phyloP scores from a whole-genome alignment of 2,113 vertebrate genomes.

The Erythrolamprus reginae region DNA sequence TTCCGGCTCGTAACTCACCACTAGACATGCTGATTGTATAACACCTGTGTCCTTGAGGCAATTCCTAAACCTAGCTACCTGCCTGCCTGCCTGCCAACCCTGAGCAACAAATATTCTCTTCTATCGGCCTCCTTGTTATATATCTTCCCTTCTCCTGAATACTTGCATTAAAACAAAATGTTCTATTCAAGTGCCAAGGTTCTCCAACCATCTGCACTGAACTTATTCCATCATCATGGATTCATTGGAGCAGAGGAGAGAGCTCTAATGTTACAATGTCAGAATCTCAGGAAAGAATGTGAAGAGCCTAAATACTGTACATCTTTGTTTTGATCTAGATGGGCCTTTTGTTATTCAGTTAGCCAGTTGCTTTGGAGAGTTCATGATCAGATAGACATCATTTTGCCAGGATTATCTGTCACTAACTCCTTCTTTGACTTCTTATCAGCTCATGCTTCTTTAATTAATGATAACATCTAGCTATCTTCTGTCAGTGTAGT shows the following conservation, averaged over 20 bases:
- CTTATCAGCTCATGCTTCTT: neutral
- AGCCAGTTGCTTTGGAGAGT: neutral
- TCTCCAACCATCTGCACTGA: neutral
- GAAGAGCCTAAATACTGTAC: neutral
- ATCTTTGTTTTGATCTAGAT: neutral
- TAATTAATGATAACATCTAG: neutral
- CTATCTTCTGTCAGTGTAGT: neutral
- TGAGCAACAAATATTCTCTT: neutral
- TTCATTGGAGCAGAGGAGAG: neutral
- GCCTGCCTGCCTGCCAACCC: neutral
- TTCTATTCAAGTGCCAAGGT: neutral
- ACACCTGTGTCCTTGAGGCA: neutral
- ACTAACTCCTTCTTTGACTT: neutral
- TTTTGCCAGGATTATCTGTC: neutral
- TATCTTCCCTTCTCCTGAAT: too few species aligned
- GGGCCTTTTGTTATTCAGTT: neutral
- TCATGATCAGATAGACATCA: neutral
- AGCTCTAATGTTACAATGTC: neutral
- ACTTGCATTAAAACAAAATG: neutral
- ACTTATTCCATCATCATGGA: neutral
- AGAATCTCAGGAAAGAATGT: neutral
- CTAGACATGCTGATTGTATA: neutral
- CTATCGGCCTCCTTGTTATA: neutral
- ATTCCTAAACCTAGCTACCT: neutral
- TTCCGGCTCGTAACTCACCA: too few species aligned